Evolutionary conservation across 2,888 invertebrate species (phyloP), one percentile per base, ranked within the genome.

Genomic region (Lacanobia wlatinum): DNA sequence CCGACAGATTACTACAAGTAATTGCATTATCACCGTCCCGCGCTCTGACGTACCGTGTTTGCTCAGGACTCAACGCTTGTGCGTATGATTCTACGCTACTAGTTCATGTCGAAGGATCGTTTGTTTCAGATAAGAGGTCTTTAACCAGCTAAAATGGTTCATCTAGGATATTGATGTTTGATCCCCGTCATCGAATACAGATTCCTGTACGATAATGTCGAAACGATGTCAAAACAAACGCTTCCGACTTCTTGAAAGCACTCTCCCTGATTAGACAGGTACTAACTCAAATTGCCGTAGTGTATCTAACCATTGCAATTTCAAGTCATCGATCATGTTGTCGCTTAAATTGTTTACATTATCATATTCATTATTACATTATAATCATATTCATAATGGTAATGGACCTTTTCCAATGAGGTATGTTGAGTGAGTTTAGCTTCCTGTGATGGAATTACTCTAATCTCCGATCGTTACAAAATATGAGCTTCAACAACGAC

Each of bases 21-120:
- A 95, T 95, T 94, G 93, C 92, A 95, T 95, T 95, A 95, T 95
- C 94, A 88, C 88, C 92, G 92, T 90, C 92, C 94, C 93, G 92
- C 91, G 84, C 87, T 74, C 87, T 91, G 91, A 90, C 92, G 89
- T 87, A 80, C 83, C 63, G 63, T 77, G 65, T 82, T 83, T 73
- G 74, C 70, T 76, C 70, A 58, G 76, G 68, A 71, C 73, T 82
- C 76, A 82, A 81, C 73, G 78, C 34, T 78, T 77, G 73, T 76
- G 76, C 76, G 80, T 74, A 66, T 70, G 58, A 69, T 81, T 81
- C 74, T 80, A 66, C 74, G 40, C 62, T 66, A 58, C 59, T 21
- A 70, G n/a, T 76, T 72, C 55, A 64, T 76, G 63, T 70, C 58
- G 56, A 82, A 73, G 62, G 55, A 80, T 74, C 46, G 48, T 76